Evolutionary conservation across 2,888 invertebrate genomes (phyloP).

Genomic region (Danaus chrysippus): DNA sequence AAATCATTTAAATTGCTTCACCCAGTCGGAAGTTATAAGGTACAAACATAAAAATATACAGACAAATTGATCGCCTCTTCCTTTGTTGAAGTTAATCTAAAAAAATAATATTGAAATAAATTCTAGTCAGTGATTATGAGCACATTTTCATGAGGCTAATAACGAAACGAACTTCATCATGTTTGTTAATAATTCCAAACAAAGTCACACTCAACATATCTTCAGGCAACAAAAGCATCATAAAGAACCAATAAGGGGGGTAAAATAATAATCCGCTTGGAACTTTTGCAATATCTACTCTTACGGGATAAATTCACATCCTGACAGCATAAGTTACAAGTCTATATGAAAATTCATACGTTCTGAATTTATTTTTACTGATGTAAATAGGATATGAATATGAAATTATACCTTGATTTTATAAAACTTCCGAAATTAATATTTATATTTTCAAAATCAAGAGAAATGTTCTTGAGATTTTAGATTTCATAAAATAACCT

Average conservation of each 20-base stretch:
- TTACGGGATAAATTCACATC: conserved; percentile 55
- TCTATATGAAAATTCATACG: conserved; percentile 46
- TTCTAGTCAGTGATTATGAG: not conserved
- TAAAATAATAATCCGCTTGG: conserved; percentile 42
- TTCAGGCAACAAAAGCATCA: conserved; percentile 33
- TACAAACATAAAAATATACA: too few relatives aligned
- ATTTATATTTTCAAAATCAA: not conserved
- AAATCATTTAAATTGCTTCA: too few relatives aligned
- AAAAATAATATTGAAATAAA: too few relatives aligned
- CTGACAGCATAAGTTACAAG: conserved; percentile 47
- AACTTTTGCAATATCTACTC: conserved; percentile 58
- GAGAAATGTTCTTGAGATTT: not conserved
- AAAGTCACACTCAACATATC: conserved; percentile 31
- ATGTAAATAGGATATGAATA: too few relatives aligned
- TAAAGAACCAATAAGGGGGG: conserved; percentile 44
- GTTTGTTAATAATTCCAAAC: conserved; percentile 33
- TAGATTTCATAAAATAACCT: too few relatives aligned
- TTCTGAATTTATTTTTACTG: conserved; percentile 43
- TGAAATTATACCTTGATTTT: conserved; percentile 34
- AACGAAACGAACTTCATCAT: conserved; percentile 22
- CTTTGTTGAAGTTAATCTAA: too few relatives aligned
- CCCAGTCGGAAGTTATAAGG: too few relatives aligned
- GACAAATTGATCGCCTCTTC: too few relatives aligned
- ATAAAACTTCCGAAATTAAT: conserved; percentile 26
- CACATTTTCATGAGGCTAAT: conserved; percentile 12